Evolutionary conservation across 2,888 invertebrate species (phyloP).

Genomic region (Pomacea canaliculata): DNA sequence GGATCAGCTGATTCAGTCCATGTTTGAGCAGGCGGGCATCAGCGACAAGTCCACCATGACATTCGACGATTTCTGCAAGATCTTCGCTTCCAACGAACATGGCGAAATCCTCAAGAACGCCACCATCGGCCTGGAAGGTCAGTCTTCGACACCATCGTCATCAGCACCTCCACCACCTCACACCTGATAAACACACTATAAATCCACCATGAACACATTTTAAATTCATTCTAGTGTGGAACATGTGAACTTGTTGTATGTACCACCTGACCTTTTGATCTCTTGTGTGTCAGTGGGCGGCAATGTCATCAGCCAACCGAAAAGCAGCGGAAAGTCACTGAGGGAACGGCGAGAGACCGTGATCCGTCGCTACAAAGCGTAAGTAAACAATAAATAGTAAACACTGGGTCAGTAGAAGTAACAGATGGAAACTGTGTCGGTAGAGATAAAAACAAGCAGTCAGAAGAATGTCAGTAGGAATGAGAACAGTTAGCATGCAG

Average conservation of each 20-base stretch:
- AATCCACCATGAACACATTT: too few species aligned
- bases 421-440: too few species aligned
- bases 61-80: conserved; percentile 51
- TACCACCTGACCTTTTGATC: too few species aligned
- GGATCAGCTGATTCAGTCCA: conserved; percentile 43
- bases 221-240: too few species aligned
- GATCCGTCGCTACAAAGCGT: conserved; percentile 18
- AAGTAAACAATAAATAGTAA: background rate
- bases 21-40: conserved; percentile 49
- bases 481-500: too few species aligned
- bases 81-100: conserved; percentile 51
- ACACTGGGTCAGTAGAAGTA: too few species aligned
- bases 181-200: too few species aligned
- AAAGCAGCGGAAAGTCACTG: background rate
- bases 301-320: conserved; percentile 5
- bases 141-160: background rate
- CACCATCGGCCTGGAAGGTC: conserved; percentile 41
- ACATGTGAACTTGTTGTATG: too few species aligned
- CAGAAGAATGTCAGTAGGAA: too few species aligned
- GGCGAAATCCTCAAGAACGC: conserved; percentile 48
- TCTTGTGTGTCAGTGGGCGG: conserved; percentile 18
- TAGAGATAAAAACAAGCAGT: too few species aligned
- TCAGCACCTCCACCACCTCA: too few species aligned
- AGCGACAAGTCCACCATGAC: conserved; percentile 45
- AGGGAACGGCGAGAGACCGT: conserved; percentile 23